Evolutionary conservation across 2,888 invertebrate species (phyloP).

Genomic region (Tenthredo amoena): DNA sequence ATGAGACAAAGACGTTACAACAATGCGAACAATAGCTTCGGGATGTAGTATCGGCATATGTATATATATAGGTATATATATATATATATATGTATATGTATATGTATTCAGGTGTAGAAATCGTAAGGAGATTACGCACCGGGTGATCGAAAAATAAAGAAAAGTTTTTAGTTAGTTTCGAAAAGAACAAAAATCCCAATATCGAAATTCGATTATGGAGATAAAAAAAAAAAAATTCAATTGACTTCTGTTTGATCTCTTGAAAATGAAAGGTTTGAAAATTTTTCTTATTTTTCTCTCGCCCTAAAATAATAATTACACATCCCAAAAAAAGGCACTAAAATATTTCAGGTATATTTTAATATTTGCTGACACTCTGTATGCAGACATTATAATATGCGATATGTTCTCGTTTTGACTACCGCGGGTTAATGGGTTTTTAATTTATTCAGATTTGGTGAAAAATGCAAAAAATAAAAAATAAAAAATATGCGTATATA

Average conservation of each 20-base stretch:
- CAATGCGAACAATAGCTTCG: slow-evolving; percentile 21
- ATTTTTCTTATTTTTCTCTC: not conserved
- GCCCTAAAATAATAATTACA: not conserved
- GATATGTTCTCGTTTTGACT: slow-evolving; percentile 2
- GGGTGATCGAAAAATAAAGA: not conserved
- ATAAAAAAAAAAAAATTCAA: not conserved
- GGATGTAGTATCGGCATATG: not conserved
- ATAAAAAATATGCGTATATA: not conserved
- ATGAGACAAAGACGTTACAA: not conserved
- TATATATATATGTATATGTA: no score
- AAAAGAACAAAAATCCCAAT: not conserved
- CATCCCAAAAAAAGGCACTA: not conserved
- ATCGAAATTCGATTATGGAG: not conserved
- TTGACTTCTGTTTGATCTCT: not conserved
- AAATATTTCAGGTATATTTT: slow-evolving; percentile 2
- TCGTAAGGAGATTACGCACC: not conserved
- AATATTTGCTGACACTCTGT: not conserved
- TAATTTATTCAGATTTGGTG: not conserved
- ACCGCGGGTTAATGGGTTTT: not conserved
- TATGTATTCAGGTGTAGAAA: not conserved
- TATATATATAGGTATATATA: no score
- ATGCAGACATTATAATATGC: not conserved
- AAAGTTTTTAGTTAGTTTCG: not conserved
- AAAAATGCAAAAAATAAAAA: not conserved
- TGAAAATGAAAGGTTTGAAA: not conserved